Evolutionary conservation across 2,888 invertebrate species (phyloP).

Genomic region (Lucinisca nassula): DNA sequence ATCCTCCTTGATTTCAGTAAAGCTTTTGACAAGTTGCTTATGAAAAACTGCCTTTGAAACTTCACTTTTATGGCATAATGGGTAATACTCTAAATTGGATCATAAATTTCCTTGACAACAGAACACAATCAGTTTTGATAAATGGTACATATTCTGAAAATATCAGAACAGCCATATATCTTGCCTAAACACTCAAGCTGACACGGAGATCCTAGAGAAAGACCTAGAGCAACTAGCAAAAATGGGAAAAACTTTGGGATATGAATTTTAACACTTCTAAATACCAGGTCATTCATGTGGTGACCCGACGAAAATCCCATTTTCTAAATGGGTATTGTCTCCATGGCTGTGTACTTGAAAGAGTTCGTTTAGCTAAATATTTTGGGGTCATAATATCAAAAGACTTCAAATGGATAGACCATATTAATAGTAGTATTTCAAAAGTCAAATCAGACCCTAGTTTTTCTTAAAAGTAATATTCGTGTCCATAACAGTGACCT

Average conservation of each 20-base stretch:
- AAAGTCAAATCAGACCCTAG: not conserved
- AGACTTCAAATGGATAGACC: not conserved
- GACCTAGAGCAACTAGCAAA: not conserved
- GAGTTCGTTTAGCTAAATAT: too few species aligned
- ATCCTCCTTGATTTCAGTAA: not conserved
- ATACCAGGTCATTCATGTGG: not conserved
- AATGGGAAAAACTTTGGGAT: not conserved
- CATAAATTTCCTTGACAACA: not conserved
- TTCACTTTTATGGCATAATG: not conserved
- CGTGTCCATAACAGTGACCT: too few species aligned
- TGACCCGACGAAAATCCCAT: not conserved
- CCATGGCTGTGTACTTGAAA: not conserved
- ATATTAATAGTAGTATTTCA: not conserved
- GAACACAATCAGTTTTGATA: not conserved
- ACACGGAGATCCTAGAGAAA: not conserved
- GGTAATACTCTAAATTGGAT: not conserved
- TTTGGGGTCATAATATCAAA: not conserved
- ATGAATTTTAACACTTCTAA: not conserved
- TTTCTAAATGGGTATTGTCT: too few species aligned
- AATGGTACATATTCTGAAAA: not conserved
- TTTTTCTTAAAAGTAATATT: not conserved
- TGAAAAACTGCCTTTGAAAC: not conserved
- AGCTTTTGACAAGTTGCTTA: not conserved
- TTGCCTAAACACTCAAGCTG: not conserved
- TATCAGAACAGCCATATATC: not conserved